A percentile compares a stretch with the other conserved stretches of the same genome.
Evolutionary conservation across 2,797 vertebrate genomes (phyloP).

Genomic region (Atherinosoma microstoma): DNA sequence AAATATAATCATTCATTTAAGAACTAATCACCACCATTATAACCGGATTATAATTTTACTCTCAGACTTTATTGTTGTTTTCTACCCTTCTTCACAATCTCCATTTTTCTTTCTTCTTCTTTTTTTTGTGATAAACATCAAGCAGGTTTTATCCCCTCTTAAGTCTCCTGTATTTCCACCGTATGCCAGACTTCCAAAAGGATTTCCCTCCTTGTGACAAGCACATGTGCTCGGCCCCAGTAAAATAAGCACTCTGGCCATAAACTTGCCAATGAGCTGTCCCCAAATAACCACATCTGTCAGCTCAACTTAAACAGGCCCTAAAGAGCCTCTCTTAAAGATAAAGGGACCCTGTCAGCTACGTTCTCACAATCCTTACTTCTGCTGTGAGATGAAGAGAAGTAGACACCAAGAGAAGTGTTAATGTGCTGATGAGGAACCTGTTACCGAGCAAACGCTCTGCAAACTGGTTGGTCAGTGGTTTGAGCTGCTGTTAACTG

Average conservation of each 20-base stretch:
- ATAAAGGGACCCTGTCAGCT: conserved; percentile 57
- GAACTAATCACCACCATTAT: conserved; percentile 7
- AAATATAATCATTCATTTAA: conserved; percentile 29
- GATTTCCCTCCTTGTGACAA: conserved; percentile 79
- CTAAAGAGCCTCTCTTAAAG: conserved; percentile 75
- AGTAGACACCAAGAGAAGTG: background rate
- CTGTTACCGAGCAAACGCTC: background rate
- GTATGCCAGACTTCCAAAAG: conserved; percentile 73
- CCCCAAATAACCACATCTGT: conserved; percentile 83
- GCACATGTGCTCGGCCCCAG: conserved; percentile 71
- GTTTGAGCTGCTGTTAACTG: conserved; percentile 21
- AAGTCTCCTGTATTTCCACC: conserved; percentile 66
- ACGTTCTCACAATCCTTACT: conserved; percentile 5
- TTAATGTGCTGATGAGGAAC: background rate
- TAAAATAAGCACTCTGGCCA: conserved; percentile 78
- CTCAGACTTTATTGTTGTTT: conserved; percentile 30
- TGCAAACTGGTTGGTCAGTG: background rate
- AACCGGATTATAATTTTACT: conserved; percentile 21
- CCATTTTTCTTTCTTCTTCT: background rate
- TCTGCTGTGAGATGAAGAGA: conserved; percentile 14
- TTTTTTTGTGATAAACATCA: conserved; percentile 49
- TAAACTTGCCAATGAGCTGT: conserved; percentile 82
- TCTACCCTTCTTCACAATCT: conserved; percentile 18
- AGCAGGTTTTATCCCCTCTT: conserved; percentile 64
- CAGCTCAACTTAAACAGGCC: conserved; percentile 71